Evolutionary conservation across 2,113 vertebrate genomes (phyloP).

Genomic region (Sander lucioperca): DNA sequence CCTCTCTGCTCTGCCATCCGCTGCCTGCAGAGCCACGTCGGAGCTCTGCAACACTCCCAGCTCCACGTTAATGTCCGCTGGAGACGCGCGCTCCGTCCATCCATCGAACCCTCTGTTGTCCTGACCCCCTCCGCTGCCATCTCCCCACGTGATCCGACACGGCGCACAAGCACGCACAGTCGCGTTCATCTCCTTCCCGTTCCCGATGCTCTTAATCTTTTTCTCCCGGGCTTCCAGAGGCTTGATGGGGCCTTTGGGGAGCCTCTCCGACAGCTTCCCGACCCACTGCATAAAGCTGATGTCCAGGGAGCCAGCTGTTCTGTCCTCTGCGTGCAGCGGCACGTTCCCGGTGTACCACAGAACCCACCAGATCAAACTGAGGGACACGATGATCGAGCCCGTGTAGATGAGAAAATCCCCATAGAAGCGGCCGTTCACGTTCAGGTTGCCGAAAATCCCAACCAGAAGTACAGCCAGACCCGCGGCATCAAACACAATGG

Average conservation of each 20-base stretch:
- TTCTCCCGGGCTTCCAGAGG: conserved; percentile 52
- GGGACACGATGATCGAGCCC: conserved; percentile 81
- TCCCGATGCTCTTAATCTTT: conserved; percentile 46
- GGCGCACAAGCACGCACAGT: conserved; percentile 24
- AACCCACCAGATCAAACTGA: conserved; percentile 85
- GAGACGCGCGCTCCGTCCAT: conserved; percentile 33
- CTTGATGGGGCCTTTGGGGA: conserved; percentile 71
- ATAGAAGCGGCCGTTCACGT: conserved; percentile 75
- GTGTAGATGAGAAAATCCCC: conserved; percentile 87
- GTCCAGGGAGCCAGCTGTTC: conserved; percentile 43
- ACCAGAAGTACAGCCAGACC: conserved; percentile 78
- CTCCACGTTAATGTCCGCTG: conserved; percentile 68
- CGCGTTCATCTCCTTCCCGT: conserved; percentile 57
- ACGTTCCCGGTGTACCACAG: conserved; percentile 85
- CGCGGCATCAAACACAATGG: conserved; percentile 68
- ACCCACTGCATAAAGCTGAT: conserved; percentile 77
- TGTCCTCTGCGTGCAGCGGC: conserved; percentile 55
- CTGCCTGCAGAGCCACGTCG: conserved; percentile 37
- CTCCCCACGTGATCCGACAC: conserved; percentile 60
- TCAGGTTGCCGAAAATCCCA: conserved; percentile 83
- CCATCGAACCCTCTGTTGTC: conserved; percentile 77
- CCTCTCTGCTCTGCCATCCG: conserved; percentile 60
- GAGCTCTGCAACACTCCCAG: conserved; percentile 67
- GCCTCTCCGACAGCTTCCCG: conserved; percentile 77
- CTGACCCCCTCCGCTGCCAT: conserved; percentile 27